Base-by-base conservation (phyloP, 2,888 invertebrate genomes). In the Cerceris ruficornis region DNA sequence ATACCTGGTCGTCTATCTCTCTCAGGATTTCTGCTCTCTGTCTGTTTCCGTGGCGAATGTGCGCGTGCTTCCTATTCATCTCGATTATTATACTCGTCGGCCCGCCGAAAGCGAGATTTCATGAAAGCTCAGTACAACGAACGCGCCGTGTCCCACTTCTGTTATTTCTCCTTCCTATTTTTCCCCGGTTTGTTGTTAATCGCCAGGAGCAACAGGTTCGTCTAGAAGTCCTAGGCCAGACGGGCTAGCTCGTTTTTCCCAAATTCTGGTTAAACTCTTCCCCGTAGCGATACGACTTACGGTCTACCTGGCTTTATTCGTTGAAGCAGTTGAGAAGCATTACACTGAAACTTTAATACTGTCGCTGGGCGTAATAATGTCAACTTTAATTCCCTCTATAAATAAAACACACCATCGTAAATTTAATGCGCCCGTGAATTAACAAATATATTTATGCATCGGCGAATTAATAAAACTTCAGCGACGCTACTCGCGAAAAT, bases 131-230 rank as follows among this genome's bases (percentile, higher is more conserved):
- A 43, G 43, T 49, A 75, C 72, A 68, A 57, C 80, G 71, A 80
- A 71, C 77, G 66, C 80, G 57, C 59, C 9, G 59, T 69, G 79
- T 46, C 72, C 68, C 58, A 69, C 69, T 74, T 74, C 69, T 74
- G 67, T 75, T 78, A 75, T 80, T 75, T 75, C 62, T 61, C 62
- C 68, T 57, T 57, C 46, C n/a, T 61, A 28, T 55, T 42, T 14
- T 42, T 28, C 52, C 57, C 55, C 69, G 69, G 67, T 66, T 73
- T 71, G 75, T 75, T 81, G 85, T 77, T 84, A 84, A 84, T 84
- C 83, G 83, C 75, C 75, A 52, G 62, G 83, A 84, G 84, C 84
- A 84, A 84, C 84, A 84, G 84, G 84, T 84, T 83, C 70, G 64
- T 79, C 81, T 81, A 71, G 74, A 75, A 71, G 65, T 61, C 77